Conservation (phyloP, 2,113 vertebrate genomes). For the Aix galericulata region DNA sequence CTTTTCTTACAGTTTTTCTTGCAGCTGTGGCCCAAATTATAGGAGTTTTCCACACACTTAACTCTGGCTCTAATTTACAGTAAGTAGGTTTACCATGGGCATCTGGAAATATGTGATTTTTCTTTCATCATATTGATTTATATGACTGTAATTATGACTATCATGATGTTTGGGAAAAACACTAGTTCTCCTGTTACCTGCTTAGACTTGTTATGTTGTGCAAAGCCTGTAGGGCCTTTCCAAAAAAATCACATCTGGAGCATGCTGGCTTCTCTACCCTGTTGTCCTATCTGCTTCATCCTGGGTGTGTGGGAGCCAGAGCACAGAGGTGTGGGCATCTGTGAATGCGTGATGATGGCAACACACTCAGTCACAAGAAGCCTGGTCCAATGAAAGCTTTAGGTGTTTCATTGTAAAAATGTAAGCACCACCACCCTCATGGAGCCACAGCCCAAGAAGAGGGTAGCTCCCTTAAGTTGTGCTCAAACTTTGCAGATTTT, state of each 20-base stretch:
- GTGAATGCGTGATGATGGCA: background rate
- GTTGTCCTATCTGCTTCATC: background rate
- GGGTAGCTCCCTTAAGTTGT: background rate
- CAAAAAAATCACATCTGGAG: background rate
- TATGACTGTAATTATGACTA: conserved; percentile 64
- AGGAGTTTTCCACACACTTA: conserved; percentile 54
- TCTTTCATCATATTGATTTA: conserved; percentile 73
- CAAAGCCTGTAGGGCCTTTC: background rate
- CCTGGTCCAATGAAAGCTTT: background rate
- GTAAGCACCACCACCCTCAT: accelerated
- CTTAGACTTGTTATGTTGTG: conserved; percentile 23
- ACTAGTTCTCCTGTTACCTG: conserved; percentile 39
- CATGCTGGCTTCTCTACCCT: background rate
- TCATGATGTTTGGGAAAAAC: conserved; percentile 41
- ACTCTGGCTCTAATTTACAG: conserved; percentile 58
- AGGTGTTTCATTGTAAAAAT: background rate
- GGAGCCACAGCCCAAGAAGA: background rate
- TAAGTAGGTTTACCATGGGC: conserved; percentile 26
- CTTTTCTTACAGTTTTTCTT: conserved; percentile 55
- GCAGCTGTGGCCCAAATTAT: conserved; percentile 60
- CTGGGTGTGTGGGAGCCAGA: background rate
- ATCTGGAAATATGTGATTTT: conserved; percentile 67
- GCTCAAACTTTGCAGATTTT: background rate
- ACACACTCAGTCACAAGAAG: accelerated
- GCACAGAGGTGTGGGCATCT: background rate